Conservation (phyloP, 2,797 vertebrate species). For the Strix occidentalis region DNA sequence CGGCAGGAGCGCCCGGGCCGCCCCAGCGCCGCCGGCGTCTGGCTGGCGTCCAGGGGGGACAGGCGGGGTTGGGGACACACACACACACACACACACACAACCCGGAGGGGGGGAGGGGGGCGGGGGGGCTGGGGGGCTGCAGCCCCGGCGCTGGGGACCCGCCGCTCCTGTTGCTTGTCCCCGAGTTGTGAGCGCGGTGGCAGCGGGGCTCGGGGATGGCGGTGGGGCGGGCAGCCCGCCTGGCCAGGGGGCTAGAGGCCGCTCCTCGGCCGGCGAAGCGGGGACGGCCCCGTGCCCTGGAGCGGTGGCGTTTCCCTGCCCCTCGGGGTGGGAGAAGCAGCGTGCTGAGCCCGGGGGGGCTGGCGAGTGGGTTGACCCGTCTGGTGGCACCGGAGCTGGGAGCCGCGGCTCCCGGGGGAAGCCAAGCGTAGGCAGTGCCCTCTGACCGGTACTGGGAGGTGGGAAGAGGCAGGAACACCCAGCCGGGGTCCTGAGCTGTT, state of each 20-base stretch:
- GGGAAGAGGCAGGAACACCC: not conserved
- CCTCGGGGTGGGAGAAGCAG: not conserved
- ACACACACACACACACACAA: too few relatives aligned
- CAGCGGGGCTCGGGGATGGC: not conserved
- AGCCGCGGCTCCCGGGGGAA: not conserved
- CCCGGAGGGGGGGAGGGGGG: not conserved
- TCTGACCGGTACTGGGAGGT: not conserved
- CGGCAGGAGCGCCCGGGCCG: not conserved
- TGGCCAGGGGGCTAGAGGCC: not conserved
- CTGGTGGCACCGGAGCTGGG: not conserved
- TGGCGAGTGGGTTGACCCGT: not conserved
- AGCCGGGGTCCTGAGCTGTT: not conserved
- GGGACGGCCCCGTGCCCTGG: not conserved
- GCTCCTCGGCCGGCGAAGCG: not conserved
- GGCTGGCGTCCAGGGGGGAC: conserved; percentile 27
- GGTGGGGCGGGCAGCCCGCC: not conserved
- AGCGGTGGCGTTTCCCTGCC: not conserved
- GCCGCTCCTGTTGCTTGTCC: not conserved
- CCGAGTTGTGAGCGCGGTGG: not conserved
- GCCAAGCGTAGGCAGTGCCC: not conserved
- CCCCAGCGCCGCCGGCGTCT: not conserved
- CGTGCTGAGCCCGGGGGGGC: not conserved
- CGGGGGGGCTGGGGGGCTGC: too few relatives aligned
- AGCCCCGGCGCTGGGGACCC: too few relatives aligned
- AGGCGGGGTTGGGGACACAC: not conserved